Conservation (phyloP, 1,140 invertebrate genomes). For the Drosophila sp. region DNA sequence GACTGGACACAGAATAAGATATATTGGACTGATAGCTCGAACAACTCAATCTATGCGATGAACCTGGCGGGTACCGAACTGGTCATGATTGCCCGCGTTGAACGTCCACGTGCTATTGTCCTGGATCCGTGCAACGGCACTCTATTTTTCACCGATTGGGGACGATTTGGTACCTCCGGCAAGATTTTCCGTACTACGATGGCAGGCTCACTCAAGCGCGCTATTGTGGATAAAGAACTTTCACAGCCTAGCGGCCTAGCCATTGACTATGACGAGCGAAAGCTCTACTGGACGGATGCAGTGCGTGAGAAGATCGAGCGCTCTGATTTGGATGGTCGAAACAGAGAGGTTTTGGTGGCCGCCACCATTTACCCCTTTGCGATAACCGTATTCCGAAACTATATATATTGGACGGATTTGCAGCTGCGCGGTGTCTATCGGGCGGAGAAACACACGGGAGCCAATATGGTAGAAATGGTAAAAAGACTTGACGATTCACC, state of each 20-base stretch:
- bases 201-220: conserved; percentile 96
- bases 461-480: conserved; percentile 96
- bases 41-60: conserved; percentile 97
- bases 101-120: conserved; percentile 96
- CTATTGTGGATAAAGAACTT: conserved; percentile 95
- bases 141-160: conserved; percentile 97
- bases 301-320: conserved; percentile 98
- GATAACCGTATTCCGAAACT: conserved; percentile 95
- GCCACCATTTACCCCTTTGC: conserved; percentile 98
- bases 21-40: conserved; percentile 98
- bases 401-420: conserved; percentile 99
- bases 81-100: conserved; percentile 96
- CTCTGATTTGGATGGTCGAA: conserved; percentile 93
- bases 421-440: conserved; percentile 97
- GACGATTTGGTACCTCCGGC: conserved; percentile 94
- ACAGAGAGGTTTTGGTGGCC: conserved; percentile 91
- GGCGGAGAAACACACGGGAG: conserved; percentile 98
- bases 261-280: conserved; percentile 97
- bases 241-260: conserved; percentile 98
- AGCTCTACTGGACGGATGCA: conserved; percentile 99
- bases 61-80: conserved; percentile 95
- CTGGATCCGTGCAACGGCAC: conserved; percentile 98
- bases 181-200: conserved; percentile 98
- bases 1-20: conserved; percentile 99
- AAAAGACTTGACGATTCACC: conserved; percentile 95